Conservation (phyloP, 2,888 invertebrate genomes). For the Drosophila niveifrons region DNA sequence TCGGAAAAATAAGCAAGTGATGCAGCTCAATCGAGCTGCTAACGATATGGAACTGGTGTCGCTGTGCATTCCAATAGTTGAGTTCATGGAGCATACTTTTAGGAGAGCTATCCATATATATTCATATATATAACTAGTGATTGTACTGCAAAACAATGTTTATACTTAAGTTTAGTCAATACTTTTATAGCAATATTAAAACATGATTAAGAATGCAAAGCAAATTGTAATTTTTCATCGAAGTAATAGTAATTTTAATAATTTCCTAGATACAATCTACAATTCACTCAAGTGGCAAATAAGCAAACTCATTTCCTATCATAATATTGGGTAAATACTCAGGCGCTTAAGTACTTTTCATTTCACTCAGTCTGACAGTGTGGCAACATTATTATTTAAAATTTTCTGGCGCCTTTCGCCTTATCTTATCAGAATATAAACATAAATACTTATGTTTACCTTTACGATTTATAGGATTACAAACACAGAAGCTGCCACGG, state of each 20-base stretch:
- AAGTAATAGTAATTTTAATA: too few relatives aligned
- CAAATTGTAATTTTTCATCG: neutral
- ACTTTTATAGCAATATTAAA: neutral
- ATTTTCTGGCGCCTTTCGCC: neutral
- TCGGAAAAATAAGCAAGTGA: constrained; percentile 16
- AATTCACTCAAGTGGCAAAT: neutral
- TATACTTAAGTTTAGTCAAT: neutral
- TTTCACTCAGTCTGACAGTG: constrained; percentile 1
- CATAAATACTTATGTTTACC: constrained; percentile 33
- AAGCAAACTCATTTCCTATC: constrained; percentile 24
- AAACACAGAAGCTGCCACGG: constrained; percentile 33
- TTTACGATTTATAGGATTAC: constrained; percentile 34
- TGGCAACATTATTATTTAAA: constrained; percentile 1
- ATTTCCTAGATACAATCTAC: too few relatives aligned
- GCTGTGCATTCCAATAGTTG: neutral
- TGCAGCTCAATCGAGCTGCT: neutral
- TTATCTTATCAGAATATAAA: constrained; percentile 46
- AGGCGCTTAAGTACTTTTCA: neutral
- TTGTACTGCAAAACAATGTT: neutral
- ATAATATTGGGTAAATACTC: constrained; percentile 29
- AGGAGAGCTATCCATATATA: neutral
- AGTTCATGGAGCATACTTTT: neutral
- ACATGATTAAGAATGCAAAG: neutral
- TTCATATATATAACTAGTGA: too few relatives aligned
- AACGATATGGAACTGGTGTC: neutral